phyloP scores from a whole-genome alignment of 2,113 vertebrate species.

The Dasyurus viverrinus region DNA sequence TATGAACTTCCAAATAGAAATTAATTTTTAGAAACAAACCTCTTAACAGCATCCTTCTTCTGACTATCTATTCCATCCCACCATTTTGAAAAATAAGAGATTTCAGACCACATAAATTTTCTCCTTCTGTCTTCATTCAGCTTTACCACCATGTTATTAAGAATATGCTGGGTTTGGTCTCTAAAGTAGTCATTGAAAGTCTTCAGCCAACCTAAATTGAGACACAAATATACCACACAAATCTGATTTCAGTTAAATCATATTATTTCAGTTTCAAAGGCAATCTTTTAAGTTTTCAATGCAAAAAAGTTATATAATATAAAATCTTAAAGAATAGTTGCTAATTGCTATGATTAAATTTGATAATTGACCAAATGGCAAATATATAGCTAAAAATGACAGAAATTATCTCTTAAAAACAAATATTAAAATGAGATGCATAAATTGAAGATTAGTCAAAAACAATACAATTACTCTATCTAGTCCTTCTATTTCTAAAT shows the following conservation, averaged over 20 bases:
- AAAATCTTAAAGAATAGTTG: slow-evolving; percentile 38
- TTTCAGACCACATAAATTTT: slow-evolving; percentile 95
- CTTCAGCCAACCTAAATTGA: slow-evolving; percentile 93
- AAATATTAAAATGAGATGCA: slow-evolving; percentile 32
- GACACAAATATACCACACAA: slow-evolving; percentile 71
- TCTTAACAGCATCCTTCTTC: slow-evolving; percentile 91
- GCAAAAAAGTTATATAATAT: slow-evolving; percentile 13
- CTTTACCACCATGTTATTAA: slow-evolving; percentile 95
- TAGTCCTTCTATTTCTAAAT: slow-evolving; percentile 19
- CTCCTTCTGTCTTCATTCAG: slow-evolving; percentile 89
- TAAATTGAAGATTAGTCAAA: neutral
- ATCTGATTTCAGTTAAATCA: slow-evolving; percentile 42
- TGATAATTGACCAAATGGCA: slow-evolving; percentile 33
- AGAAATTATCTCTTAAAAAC: slow-evolving; percentile 34
- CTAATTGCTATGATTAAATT: slow-evolving; percentile 46
- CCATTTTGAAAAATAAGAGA: slow-evolving; percentile 96
- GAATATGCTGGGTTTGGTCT: slow-evolving; percentile 94
- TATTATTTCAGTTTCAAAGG: slow-evolving; percentile 37
- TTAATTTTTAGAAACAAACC: slow-evolving; percentile 82
- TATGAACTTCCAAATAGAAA: slow-evolving; percentile 55
- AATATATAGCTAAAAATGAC: neutral
- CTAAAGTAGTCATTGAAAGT: slow-evolving; percentile 94
- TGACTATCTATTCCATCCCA: slow-evolving; percentile 91
- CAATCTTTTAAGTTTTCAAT: slow-evolving; percentile 34
- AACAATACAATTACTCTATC: slow-evolving; percentile 16